Evolutionary conservation across 1,140 invertebrate species (phyloP).

Genomic region (Macrosteles quadrilineatus): DNA sequence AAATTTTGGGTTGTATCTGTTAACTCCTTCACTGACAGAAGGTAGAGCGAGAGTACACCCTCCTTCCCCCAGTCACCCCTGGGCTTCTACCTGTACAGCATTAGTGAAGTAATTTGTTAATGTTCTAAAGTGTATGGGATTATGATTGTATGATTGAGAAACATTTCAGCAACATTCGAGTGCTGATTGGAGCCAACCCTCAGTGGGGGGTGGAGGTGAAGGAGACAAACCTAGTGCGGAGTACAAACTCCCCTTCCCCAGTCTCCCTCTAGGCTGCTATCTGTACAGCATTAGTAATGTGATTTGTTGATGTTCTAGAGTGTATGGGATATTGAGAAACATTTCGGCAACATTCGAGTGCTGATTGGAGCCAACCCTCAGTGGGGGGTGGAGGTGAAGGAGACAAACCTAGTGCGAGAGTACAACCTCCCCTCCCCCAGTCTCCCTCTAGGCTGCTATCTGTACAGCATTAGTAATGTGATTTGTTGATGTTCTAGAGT

Average conservation of each 20-base stretch:
- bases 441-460: conserved; percentile 25
- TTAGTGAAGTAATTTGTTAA: conserved; percentile 17
- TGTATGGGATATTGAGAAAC: conserved; percentile 34
- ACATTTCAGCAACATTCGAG: conserved; percentile 37
- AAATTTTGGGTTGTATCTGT: no score
- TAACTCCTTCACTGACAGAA: no score
- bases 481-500: conserved; percentile 19
- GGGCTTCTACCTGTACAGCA: no score
- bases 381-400: conserved; percentile 35
- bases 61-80: no score
- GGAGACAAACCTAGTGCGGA: conserved; percentile 13
- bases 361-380: conserved; percentile 39
- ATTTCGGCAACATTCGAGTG: conserved; percentile 38
- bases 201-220: conserved; percentile 37
- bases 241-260: conserved; percentile 28
- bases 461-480: no score
- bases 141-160: no score
- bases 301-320: conserved; percentile 19
- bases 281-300: no score
- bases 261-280: conserved; percentile 26
- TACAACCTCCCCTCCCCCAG: conserved; percentile 27
- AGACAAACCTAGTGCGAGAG: conserved; percentile 13
- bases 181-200: conserved; percentile 39
- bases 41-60: no score
- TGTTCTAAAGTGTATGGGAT: conserved; percentile 29